phyloP scores from a whole-genome alignment of 37 sponge, comb jelly and placozoan species.

The Axinella damicornis region DNA sequence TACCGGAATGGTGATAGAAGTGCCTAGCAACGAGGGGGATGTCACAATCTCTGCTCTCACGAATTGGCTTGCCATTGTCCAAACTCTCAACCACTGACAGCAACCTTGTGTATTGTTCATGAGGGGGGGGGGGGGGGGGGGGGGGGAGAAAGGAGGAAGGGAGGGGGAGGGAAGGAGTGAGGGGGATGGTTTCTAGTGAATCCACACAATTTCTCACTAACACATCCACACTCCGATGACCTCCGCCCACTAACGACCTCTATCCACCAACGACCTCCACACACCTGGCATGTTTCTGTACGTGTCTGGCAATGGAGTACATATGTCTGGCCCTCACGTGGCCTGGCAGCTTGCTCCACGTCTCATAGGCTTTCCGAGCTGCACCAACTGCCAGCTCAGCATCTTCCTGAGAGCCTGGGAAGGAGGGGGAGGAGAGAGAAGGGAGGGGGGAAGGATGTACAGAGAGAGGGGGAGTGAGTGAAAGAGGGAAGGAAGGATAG shows the following conservation, averaged over 20 bases:
- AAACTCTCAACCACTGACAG: constrained; percentile 90
- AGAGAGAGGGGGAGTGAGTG: too few species aligned
- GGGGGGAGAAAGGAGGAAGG: too few species aligned
- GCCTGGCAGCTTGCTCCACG: constrained; percentile 91
- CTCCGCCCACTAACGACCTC: too few species aligned
- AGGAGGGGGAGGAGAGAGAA: too few species aligned
- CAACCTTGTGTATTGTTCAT: constrained; percentile 65
- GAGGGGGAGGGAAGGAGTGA: too few species aligned
- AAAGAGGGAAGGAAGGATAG: too few species aligned
- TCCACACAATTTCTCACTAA: too few species aligned
- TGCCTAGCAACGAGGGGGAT: constrained; percentile 91
- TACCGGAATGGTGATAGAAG: constrained; percentile 92
- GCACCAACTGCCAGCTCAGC: constrained; percentile 85
- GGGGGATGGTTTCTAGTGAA: too few species aligned
- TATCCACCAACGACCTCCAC: neutral
- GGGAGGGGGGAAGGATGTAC: too few species aligned
- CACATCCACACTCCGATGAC: too few species aligned
- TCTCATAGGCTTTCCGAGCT: constrained; percentile 83
- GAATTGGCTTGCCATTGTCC: constrained; percentile 96
- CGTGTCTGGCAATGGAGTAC: constrained; percentile 90
- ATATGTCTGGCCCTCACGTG: constrained; percentile 86
- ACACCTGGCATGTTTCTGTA: constrained; percentile 92
- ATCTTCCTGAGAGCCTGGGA: constrained; percentile 84
- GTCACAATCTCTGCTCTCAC: constrained; percentile 93
- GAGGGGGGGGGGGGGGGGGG: too few species aligned